Base-by-base conservation (phyloP, 2,888 invertebrate genomes). In the Hypomecis punctinalis region DNA sequence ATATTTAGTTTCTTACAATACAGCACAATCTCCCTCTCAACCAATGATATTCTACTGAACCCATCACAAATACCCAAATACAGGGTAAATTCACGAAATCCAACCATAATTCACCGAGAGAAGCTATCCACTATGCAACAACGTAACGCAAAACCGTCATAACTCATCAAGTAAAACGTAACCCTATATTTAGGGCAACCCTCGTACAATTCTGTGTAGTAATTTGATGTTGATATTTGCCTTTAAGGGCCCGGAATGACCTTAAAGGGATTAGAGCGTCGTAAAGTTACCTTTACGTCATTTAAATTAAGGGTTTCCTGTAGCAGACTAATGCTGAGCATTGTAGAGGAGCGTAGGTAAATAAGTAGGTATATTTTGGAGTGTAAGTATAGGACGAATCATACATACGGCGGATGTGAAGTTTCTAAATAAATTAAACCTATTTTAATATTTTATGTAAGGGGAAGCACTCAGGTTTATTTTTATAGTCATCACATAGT, bases 221-320 rank as follows among this genome's bases (percentile, higher is more conserved):
- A 66, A 66, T 66, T 61, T 61, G 53, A 57, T 66, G 65, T 66
- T 66, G 65, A 61, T 66, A 66, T 66, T 66, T 66, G 61, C 39
- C 57, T 42, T 52, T 65, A 57, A 61, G 61, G 53, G 51, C 42
- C 61, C 52, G 47, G 13, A 66, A 66, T 66, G 61, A 61, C 61
- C 61, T 61, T 47, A 61, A 64, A 55, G 59, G 60, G 55, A 61
- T 64, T 66, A 66, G 48, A 57, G 57, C 57, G 47, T 40, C 65
- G 53, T 65, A 61, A 66, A 61, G 61, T 64, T 66, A 66, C 65
- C 65, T 61, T 61, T 48, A 57, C 49, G 61, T 54, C 61, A 45
- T 54, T 66, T 61, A 61, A 66, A 66, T 61, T 66, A 66, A 54
- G 61, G 61, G 57, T 33, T 66, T 61, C 39, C 48, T 11, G 61